Base-by-base conservation (phyloP, 2,888 invertebrate species). In the Dasysyrphus albostriatus region DNA sequence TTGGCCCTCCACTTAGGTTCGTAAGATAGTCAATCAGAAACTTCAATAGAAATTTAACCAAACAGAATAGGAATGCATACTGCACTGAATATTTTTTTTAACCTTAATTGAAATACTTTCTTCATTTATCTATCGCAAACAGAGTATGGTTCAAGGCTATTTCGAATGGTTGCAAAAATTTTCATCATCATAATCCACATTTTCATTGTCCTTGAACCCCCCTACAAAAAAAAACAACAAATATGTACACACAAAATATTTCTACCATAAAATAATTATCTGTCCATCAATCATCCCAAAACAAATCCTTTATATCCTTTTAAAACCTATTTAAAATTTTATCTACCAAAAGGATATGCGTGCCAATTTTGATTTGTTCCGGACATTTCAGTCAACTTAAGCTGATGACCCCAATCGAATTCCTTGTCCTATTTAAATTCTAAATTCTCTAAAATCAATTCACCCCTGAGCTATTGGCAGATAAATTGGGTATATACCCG, bases 381-480 rank as follows among this genome's bases (percentile, higher is more conserved):
- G 47, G 49, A 49, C 34, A 49, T 67, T 37, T 49, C 19, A 44
- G 14, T 34, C 34, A 37, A 37, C 37, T 49, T 67, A 37, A 67
- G 47, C 67, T 49, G 49, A 67, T 12, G 12, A 47, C 24, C 47
- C 34, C 47, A 34, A 37, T 49, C 12, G 34, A 49, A 67, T 37
- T 67, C 34, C 49, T 49, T 49, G 67, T 49, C 34, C 67, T 19
- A 49, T 67, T 67, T 49, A 67, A 67, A 67, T 67, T 34, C 19
- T 67, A 49, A 67, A 67, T 67, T 49, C 67, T 49, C 19, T 16
- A 49, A 49, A 67, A 67, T 67, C 65, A 67, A 67, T 42, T 49
- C 34, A 67, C 19, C 49, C 49, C 37, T 49, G 0, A 8, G 63
- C 44, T 63, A 63, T 63, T 44, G 42, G 42, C 42, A 44, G 14